phyloP scores from a whole-genome alignment of 2,797 vertebrate species.

The Acropternis orthonyx region DNA sequence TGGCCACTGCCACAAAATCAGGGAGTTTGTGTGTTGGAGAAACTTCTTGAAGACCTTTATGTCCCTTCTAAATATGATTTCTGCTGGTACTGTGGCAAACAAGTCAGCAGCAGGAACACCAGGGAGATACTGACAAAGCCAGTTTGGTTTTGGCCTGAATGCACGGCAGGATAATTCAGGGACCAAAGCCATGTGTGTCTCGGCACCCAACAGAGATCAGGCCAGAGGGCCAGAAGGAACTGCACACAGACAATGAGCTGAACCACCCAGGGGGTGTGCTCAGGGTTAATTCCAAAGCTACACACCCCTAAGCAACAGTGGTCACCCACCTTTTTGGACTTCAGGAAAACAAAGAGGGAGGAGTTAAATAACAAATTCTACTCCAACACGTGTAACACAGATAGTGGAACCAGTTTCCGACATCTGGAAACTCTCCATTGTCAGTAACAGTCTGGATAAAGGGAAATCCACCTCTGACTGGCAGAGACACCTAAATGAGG shows the following conservation, averaged over 20 bases:
- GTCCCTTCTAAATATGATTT: neutral
- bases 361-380: neutral
- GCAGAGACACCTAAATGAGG: neutral
- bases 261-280: neutral
- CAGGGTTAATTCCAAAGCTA: neutral
- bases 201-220: neutral
- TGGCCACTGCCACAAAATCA: neutral
- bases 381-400: fast-evolving
- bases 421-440: neutral
- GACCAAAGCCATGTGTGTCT: neutral
- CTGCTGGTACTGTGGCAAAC: neutral
- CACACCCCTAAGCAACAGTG: neutral
- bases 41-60: neutral
- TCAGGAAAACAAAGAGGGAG: neutral
- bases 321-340: neutral
- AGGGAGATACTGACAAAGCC: neutral
- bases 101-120: neutral
- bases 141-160: neutral
- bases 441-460: neutral
- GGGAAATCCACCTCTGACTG: neutral
- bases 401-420: neutral
- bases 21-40: neutral
- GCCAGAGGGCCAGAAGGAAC: neutral
- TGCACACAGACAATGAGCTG: too few species aligned
- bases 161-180: neutral